Base-by-base conservation (phyloP, 1,140 invertebrate genomes). In the Eufriesea mexicana region DNA sequence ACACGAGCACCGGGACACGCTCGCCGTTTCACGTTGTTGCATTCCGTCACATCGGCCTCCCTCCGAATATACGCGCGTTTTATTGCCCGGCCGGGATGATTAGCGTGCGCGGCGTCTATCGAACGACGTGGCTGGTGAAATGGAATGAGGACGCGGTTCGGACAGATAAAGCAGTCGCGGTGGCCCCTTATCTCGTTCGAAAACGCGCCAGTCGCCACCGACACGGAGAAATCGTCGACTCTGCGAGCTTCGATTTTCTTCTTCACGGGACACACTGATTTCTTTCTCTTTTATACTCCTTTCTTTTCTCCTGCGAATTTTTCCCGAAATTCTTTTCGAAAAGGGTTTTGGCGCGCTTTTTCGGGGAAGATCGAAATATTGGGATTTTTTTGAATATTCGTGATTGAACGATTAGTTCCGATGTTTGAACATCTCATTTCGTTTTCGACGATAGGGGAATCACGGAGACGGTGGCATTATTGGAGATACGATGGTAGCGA, bases 141-240 rank as follows among this genome's bases (percentile, higher is more conserved):
- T 66, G 75, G 62, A 78, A 78, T 67, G 75, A 78, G 75, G 75
- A 78, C 75, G 75, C 71, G 71, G 54, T 55, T 67, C 49, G 49
- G 49, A 7, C 49, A 78, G 75, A 78, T 78, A 78, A 78, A 74
- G 35, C 71, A 25, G 62, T 28, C 75, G 62, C 75, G 49, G 23
- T 68, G 35, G 49, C 28, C 62, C 35, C 49, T 68, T 78, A 78
- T 78, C 75, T 78, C 62, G 12, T 62, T 51, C 23, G 75, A 78
- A 59, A 78, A 78, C 59, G 51, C 51, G 51, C 7, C 51, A 20
- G 18, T n/a, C n/a, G 10, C 35, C 35, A 23, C 18, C 49, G 14
- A 57, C n/a, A 16, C 4, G 25, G 57, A 28, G 73, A 62, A 62
- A 75, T 75, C 73, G 51, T n/a, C n/a, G 23, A 16, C 16, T 42